A percentile compares a stretch with the other conserved stretches of the same genome.
These are phyloP conservation scores for Alethe diademata DNA, from an alignment of 2,113 vertebrate species.

Conservation along the genomic window DNA sequence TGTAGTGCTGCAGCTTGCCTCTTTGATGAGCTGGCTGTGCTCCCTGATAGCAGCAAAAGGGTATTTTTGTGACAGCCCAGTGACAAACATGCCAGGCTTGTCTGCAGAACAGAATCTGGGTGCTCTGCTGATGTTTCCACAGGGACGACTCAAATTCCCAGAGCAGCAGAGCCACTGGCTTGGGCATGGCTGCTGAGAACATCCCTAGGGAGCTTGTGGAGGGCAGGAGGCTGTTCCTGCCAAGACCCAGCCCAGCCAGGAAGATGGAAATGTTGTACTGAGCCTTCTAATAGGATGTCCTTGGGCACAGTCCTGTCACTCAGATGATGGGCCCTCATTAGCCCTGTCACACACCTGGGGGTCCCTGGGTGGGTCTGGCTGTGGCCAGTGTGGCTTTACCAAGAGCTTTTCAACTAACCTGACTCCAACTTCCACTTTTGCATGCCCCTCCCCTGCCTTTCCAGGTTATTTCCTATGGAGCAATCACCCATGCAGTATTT, in stretches of 20 bases:
- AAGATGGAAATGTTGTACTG: fast-evolving
- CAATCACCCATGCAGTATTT: background rate
- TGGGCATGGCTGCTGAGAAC: background rate
- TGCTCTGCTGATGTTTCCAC: background rate
- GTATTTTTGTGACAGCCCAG: background rate
- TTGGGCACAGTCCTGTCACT: background rate
- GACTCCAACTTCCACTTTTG: background rate
- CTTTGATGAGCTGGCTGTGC: background rate
- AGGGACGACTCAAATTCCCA: fast-evolving
- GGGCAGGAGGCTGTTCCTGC: background rate
- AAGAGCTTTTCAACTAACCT: background rate
- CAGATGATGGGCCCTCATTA: fast-evolving
- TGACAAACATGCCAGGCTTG: background rate
- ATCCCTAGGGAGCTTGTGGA: fast-evolving
- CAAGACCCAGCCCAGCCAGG: background rate
- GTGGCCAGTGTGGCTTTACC: fast-evolving
- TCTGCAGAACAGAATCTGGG: background rate
- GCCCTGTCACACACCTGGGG: background rate
- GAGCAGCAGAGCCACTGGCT: background rate
- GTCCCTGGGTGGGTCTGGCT: background rate
- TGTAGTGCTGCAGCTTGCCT: background rate
- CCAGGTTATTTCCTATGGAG: background rate
- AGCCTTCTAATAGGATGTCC: background rate
- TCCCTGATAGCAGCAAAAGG: background rate
- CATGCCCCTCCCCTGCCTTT: background rate